Base-by-base conservation (phyloP, 2,113 vertebrate species). In the Patagioenas fasciata region DNA sequence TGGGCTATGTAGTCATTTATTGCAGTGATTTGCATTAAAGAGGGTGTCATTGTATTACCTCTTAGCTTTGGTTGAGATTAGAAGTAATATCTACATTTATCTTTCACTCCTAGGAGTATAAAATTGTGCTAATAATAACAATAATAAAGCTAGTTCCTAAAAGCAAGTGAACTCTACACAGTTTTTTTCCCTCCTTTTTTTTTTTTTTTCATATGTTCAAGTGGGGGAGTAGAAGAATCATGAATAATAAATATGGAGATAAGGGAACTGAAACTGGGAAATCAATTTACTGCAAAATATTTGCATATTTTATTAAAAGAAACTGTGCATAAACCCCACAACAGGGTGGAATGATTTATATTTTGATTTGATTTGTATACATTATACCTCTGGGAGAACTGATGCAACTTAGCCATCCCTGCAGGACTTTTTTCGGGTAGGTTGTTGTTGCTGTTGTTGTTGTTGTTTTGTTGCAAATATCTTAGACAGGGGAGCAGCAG, bases 291-390 rank as follows among this genome's bases (percentile, higher is more conserved):
- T 97, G 97, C 97, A 98, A 98, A 98, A 98, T 98, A 98, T 98
- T 98, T 98, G 98, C 98, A 98, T 98, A 98, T 98, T 98, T 98
- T 98, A 98, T 98, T 98, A 98, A 98, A 98, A 98, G 98, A 98
- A 97, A 97, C 98, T 94, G 96, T 97, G 97, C 97, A 96, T 96
- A 98, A 98, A 97, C 95, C 97, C 97, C 96, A 78, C 97, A 97
- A 97, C 97, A 94, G 96, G 94, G 96, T 81, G 93, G 95, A 96
- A 94, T 97, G 97, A 97, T 97, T 98, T 98, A 95, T 98, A 95
- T 97, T 98, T 98, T 97, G 97, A 98, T 98, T 98, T 97, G 97
- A 98, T 98, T 97, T 97, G 96, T 98, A 98, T 97, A 95, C 78
- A 60, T 95, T 88, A 85, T 93, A 95, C 97, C 93, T 96, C 82